Conservation (phyloP, 37 sponge, comb jelly and placozoan genomes). For the Aplysina aerophoba region DNA sequence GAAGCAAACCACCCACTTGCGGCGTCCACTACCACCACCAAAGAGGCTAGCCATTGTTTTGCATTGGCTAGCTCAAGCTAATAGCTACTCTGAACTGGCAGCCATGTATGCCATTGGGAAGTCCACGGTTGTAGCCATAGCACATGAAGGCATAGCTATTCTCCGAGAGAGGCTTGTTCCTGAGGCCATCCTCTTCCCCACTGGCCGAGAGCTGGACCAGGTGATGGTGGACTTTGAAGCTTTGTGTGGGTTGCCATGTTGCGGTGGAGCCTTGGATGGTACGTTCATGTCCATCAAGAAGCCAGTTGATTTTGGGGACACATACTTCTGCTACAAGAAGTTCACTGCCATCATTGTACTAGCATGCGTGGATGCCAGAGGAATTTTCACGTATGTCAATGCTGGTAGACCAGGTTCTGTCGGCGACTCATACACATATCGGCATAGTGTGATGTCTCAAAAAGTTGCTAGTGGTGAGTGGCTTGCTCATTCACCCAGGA, state of each 20-base stretch:
- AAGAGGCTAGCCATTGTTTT: constrained; percentile 25
- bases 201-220: background rate
- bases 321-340: constrained; percentile 31
- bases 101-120: background rate
- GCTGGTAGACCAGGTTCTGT: constrained; percentile 35
- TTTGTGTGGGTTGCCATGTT: background rate
- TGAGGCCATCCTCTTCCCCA: constrained; percentile 3
- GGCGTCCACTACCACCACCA: background rate
- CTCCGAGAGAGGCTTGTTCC: background rate
- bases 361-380: constrained; percentile 29
- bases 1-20: constrained; percentile 9
- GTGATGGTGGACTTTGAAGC: constrained; percentile 9
- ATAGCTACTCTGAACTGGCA: background rate
- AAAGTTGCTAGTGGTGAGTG: background rate
- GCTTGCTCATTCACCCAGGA: background rate
- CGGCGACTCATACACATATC: constrained; percentile 13
- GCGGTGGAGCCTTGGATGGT: constrained; percentile 33
- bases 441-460: background rate
- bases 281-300: constrained; percentile 29
- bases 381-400: constrained; percentile 21
- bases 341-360: constrained; percentile 22
- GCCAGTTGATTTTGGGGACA: constrained; percentile 6
- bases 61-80: constrained; percentile 26
- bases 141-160: background rate
- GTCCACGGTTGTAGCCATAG: constrained; percentile 14